These are phyloP conservation scores for Heliangelus exortis DNA, from an alignment of 2,797 vertebrate genomes.

Conservation along the genomic window DNA sequence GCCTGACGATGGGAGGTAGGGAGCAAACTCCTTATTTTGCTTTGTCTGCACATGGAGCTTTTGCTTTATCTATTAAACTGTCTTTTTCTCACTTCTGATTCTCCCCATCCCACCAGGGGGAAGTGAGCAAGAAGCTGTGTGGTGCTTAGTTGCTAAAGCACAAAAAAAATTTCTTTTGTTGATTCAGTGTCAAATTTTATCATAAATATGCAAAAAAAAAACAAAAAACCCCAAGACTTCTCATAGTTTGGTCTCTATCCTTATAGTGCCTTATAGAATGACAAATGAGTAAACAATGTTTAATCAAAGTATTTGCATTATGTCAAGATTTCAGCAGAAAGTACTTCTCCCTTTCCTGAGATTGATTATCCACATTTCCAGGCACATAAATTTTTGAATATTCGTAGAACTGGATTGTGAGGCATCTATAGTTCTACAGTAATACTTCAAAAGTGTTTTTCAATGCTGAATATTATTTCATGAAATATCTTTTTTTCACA, in stretches of 20 bases:
- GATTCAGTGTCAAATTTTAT: neutral
- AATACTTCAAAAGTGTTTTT: neutral
- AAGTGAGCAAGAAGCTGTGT: no score
- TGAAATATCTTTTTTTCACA: neutral
- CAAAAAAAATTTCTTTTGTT: neutral
- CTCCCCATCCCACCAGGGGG: no score
- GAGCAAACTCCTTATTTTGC: no score
- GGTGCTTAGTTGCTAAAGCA: neutral
- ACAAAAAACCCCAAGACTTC: neutral
- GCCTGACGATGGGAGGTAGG: no score
- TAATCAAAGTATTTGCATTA: neutral
- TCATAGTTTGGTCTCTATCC: neutral
- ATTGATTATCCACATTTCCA: neutral
- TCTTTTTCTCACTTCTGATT: no score
- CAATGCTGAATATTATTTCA: neutral
- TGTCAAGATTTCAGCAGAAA: neutral
- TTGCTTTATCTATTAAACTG: no score
- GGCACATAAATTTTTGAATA: neutral
- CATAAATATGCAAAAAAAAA: neutral
- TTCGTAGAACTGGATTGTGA: neutral
- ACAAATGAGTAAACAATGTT: neutral
- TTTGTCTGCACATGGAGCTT: no score
- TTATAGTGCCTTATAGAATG: neutral
- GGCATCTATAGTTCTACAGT: neutral
- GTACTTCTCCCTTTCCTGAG: neutral